A percentile compares a stretch with the other conserved stretches of the same genome.
These are phyloP conservation scores for Tragelaphus strepsiceros DNA, from an alignment of 2,113 vertebrate genomes.

Conservation along the genomic window DNA sequence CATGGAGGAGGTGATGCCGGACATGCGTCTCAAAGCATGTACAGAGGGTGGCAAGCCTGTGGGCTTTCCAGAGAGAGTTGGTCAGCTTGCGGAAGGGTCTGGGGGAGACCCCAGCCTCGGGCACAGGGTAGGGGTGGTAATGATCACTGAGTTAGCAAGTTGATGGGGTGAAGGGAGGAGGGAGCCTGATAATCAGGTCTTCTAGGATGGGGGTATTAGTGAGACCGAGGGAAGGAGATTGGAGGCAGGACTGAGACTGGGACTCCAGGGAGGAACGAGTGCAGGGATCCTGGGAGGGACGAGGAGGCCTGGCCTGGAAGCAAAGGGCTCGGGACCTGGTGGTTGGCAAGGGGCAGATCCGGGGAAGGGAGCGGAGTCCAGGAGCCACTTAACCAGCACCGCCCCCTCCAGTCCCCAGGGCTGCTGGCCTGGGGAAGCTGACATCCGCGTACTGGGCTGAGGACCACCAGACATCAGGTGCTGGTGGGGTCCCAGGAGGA, in stretches of 20 bases:
- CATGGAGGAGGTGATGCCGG: not conserved
- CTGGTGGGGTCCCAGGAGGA: not conserved
- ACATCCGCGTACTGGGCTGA: accelerated
- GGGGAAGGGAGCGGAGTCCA: not conserved
- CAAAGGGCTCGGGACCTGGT: accelerated
- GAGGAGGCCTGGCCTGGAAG: not conserved
- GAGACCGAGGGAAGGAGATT: not conserved
- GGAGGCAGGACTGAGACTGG: not conserved
- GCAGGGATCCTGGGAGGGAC: not conserved
- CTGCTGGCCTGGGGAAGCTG: not conserved
- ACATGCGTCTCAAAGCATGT: not conserved
- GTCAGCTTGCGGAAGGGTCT: not conserved
- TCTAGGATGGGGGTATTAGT: accelerated
- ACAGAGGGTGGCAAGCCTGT: not conserved
- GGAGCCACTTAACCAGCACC: accelerated
- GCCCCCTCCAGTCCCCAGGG: not conserved
- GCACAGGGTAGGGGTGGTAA: accelerated
- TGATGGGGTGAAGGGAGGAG: accelerated
- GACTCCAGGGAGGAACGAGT: not conserved
- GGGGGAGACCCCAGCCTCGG: not conserved
- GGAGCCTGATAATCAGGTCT: accelerated
- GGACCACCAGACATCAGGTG: not conserved
- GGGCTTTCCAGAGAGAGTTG: not conserved
- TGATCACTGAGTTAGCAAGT: not conserved
- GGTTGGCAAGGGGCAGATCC: not conserved